Evolutionary conservation across 2,797 vertebrate species (phyloP), one percentile per base, ranked within the genome.

Genomic region (Trachops cirrhosus): DNA sequence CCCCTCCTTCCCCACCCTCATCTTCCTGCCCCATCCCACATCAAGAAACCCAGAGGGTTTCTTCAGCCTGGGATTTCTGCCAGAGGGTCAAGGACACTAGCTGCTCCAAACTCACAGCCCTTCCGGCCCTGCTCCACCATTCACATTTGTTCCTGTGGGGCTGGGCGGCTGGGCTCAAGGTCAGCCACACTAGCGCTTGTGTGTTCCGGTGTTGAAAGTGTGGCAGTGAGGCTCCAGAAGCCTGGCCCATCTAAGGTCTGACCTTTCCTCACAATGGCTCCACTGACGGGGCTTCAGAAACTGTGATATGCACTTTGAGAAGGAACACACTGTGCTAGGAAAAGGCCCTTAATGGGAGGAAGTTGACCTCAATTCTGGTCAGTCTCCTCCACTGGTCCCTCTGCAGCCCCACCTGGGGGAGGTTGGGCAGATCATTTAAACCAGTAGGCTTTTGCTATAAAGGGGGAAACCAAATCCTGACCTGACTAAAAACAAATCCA

Each of bases 21-120:
- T 41, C 24, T 46, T 62, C 50, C 68, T 70, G 70, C 54, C 22
- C 79, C 44, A 41, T 22, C 34, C 32, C 50, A 83, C 70, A 68
- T 26, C 59, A 54, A 93, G 67, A 91, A 64, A 73, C 34, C 29
- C 64, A 50, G 16, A 78, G 77, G 41, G n/a, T 83, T 89, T 96
- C 96, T 95, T n/a, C 54, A 52, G 32, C 39, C 70, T 59, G 70
- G 67, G 67, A 74, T 89, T 18, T 37, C 54, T 74, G 86, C 79
- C 91, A 91, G 48, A 41, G 29, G 67, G 91, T 89, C 92, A 91
- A 94, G 78, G 91, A 91, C 48, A 67, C 54, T 62, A 29, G 64
- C 22, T 44, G 86, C 32, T 86, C 48, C 37, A 16, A 75, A 52
- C 34, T 86, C 67, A 4, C 54, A 44, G 75, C 41, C 59, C 68